Conservation (phyloP, 2,113 vertebrate species). For the Rattus rattus region DNA sequence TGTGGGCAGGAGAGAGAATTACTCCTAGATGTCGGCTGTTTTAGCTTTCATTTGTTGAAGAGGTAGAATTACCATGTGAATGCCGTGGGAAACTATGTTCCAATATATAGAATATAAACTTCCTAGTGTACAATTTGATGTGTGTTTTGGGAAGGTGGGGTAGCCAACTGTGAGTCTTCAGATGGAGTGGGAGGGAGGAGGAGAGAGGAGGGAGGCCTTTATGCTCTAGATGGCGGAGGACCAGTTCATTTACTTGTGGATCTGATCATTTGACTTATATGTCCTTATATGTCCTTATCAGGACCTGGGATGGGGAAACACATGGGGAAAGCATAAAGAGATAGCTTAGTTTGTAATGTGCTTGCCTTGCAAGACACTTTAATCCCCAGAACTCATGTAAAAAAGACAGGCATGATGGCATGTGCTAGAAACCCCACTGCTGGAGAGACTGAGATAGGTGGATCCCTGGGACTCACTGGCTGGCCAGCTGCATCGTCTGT, state of each 20-base stretch:
- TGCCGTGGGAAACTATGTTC: constrained; percentile 55
- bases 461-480: not conserved
- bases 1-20: constrained; percentile 78
- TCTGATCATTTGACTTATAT: not conserved
- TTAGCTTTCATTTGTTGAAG: constrained; percentile 52
- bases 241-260: not conserved
- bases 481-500: not conserved
- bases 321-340: not conserved
- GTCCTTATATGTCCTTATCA: not conserved
- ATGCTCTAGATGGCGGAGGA: not conserved
- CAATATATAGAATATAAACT: constrained; percentile 41
- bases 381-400: not conserved
- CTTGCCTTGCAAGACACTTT: not conserved
- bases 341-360: not conserved
- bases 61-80: constrained; percentile 63
- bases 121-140: not conserved
- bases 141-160: not conserved
- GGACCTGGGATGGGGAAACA: not conserved
- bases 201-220: not conserved
- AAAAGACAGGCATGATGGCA: not conserved
- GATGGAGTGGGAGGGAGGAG: not conserved
- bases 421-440: not conserved
- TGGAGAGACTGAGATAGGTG: not conserved
- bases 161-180: not conserved
- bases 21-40: constrained; percentile 71